Evolutionary conservation across 2,888 invertebrate species (phyloP).

Genomic region (Exocentrus adspersus): DNA sequence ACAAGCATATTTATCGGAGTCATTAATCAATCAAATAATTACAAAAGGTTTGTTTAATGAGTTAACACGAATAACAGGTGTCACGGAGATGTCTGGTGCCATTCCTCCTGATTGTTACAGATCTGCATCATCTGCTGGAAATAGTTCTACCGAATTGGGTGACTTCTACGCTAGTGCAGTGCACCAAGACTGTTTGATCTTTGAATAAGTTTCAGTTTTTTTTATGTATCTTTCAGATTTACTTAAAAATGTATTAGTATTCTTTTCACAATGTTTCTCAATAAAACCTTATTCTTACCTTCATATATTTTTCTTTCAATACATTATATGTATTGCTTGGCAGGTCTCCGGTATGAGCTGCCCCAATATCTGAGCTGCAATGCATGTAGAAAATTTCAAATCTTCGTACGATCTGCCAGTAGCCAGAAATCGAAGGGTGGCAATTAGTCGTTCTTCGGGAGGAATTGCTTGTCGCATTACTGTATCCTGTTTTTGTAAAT

Average conservation of each 20-base stretch:
- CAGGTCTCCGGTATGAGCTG: slow-evolving; percentile 28
- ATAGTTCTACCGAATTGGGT: neutral
- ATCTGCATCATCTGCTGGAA: neutral
- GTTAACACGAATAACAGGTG: slow-evolving; percentile 12
- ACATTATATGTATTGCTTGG: slow-evolving; percentile 23
- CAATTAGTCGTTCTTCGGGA: slow-evolving; percentile 23
- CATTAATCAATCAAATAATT: neutral
- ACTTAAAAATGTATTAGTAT: slow-evolving; percentile 1
- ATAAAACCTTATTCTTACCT: slow-evolving; percentile 9
- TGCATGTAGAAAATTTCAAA: slow-evolving; percentile 34
- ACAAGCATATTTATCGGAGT: slow-evolving; percentile 15
- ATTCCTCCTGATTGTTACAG: neutral
- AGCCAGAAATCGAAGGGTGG: slow-evolving; percentile 26
- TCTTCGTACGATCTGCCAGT: slow-evolving; percentile 27
- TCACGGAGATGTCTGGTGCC: slow-evolving; percentile 6
- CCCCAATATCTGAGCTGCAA: slow-evolving; percentile 30
- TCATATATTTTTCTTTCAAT: slow-evolving; percentile 25
- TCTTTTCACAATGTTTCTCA: neutral
- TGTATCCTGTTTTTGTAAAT: slow-evolving; percentile 35
- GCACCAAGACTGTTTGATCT: neutral
- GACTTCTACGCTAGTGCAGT: neutral
- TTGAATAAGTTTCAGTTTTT: neutral
- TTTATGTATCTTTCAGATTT: slow-evolving; percentile 1
- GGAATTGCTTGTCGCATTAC: slow-evolving; percentile 33
- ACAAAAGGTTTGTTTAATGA: neutral